Percentiles rank a stretch among this genome's conserved stretches.
These are phyloP conservation scores for Thalassophryne amazonica DNA, from an alignment of 2,797 vertebrate genomes.

Conservation along the genomic window DNA sequence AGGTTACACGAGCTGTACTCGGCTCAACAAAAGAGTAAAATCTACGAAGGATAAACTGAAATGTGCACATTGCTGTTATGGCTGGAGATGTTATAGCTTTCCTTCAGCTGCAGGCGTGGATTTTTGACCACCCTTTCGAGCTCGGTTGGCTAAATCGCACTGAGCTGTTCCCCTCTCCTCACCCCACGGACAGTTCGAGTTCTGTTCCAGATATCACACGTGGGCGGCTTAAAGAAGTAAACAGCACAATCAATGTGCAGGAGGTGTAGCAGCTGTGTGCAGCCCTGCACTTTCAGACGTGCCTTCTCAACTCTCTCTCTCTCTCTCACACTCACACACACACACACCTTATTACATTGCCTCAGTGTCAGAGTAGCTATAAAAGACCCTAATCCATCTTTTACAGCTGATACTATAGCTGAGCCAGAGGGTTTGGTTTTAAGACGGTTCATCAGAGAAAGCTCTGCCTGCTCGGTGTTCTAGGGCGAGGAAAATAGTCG, in stretches of 20 bases:
- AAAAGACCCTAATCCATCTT: slow-evolving; percentile 60
- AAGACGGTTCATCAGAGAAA: slow-evolving; percentile 48
- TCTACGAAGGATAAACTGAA: too few relatives aligned
- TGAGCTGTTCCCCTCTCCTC: too few relatives aligned
- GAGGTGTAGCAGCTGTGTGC: slow-evolving; percentile 17
- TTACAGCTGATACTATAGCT: slow-evolving; percentile 56
- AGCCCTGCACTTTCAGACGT: slow-evolving; percentile 27
- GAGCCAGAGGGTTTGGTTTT: slow-evolving; percentile 42
- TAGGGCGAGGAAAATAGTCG: too few relatives aligned
- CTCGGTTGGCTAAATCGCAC: too few relatives aligned
- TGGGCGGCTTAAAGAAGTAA: slow-evolving; percentile 34
- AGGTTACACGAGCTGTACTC: not conserved
- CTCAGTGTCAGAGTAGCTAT: slow-evolving; percentile 40
- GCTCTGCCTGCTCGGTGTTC: slow-evolving; percentile 11
- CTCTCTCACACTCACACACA: slow-evolving; percentile 1
- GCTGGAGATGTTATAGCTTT: too few relatives aligned
- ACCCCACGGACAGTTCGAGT: too few relatives aligned
- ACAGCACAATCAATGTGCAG: slow-evolving; percentile 28
- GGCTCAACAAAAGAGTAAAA: not conserved
- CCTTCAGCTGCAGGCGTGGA: too few relatives aligned
- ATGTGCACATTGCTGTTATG: too few relatives aligned
- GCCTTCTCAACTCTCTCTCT: not conserved
- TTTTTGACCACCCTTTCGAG: too few relatives aligned
- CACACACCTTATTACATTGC: slow-evolving; percentile 45
- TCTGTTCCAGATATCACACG: not conserved